phyloP scores from a whole-genome alignment of 2,888 invertebrate genomes.

The Pheosia tremula region DNA sequence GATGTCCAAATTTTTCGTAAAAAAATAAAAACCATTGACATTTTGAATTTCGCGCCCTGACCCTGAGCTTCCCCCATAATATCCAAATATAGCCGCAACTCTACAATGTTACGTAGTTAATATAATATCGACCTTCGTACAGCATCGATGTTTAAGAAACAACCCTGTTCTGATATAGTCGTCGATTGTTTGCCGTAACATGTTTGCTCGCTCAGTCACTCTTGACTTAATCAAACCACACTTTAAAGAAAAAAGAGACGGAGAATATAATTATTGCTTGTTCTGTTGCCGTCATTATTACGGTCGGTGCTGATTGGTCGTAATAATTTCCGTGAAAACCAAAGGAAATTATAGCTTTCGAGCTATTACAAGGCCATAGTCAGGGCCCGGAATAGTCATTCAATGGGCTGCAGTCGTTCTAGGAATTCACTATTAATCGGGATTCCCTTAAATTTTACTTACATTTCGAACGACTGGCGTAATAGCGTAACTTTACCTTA shows the following conservation, averaged over 20 bases:
- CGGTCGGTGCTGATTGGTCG: background rate
- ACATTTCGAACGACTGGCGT: no score
- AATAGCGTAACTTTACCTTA: no score
- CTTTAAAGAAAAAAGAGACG: conserved; percentile 35
- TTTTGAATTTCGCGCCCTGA: no score
- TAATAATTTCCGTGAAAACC: background rate
- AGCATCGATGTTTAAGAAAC: conserved; percentile 22
- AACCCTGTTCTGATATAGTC: conserved; percentile 31
- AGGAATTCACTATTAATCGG: no score
- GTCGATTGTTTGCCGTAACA: conserved; percentile 21
- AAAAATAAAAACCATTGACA: no score
- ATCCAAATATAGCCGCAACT: background rate
- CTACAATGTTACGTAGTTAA: background rate
- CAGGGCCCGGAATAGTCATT: no score
- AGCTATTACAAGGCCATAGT: no score
- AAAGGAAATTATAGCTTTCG: background rate
- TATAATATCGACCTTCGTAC: background rate
- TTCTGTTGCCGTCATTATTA: conserved; percentile 11
- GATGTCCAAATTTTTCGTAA: no score
- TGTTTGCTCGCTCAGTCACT: conserved; percentile 35
- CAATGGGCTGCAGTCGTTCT: no score
- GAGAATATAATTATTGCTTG: conserved; percentile 25
- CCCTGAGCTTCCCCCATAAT: no score
- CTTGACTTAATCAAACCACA: conserved; percentile 38
- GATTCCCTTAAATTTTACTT: no score